Base-by-base conservation (phyloP, 2,797 vertebrate genomes). In the Peromyscus eremicus region DNA sequence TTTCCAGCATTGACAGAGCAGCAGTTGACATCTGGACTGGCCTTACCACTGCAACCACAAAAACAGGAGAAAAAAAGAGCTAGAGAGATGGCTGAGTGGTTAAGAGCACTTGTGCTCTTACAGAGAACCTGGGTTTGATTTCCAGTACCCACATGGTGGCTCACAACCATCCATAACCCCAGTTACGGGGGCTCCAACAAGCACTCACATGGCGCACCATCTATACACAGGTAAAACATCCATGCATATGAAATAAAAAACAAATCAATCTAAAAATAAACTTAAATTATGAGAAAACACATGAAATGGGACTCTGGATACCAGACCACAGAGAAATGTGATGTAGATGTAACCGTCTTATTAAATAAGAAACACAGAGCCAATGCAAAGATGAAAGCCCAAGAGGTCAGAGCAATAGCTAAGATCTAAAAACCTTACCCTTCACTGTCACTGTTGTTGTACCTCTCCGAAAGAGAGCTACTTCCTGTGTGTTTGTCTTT, bases 191-290 rank as follows among this genome's bases (percentile, higher is more conserved):
- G 43, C 23, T 25, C 43, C 4, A 6, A 85, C 29, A 85, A 68
- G 6, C 43, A 52, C 64, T 25, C 21, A 25, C 5, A 0, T 9
- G 3, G 43, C 3, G 19, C 11, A 34, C 12, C 32, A 64, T 2
- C 49, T 25, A n/a, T 13, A 6, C 43, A 25, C 2, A 49, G 40
- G 82, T 49, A 85, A 34, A 85, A 49, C 29, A n/a, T 46, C 21
- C 29, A 14, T 43, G 19, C 2, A 10, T 62, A 68, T n/a, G 25
- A n/a, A 52, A 85, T 49, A 68, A 49, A 85, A 85, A 85, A 68
- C 32, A 34, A 68, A 64, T 32, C 37, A 19, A 62, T 43, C 25
- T 49, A 43, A 64, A 66, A 27, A 16, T 55, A 55, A 32, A 10
- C 60, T 68, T n/a, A 68, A 46, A 27, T 62, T 34, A 19, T 8